Evolutionary conservation across 2,113 vertebrate species (phyloP).

Genomic region (Leptobrachium leishanense): DNA sequence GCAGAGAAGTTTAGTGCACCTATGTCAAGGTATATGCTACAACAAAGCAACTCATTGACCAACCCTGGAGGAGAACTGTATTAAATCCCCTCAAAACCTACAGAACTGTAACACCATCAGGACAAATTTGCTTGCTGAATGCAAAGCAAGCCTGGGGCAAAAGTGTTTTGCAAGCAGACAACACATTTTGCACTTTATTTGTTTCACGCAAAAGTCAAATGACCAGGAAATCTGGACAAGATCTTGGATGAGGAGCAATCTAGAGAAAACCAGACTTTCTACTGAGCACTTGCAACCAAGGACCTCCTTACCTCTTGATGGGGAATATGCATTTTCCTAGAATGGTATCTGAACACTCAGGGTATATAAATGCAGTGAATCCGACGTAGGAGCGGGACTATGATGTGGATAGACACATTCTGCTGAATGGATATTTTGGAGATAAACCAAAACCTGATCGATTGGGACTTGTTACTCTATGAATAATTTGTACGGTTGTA

Average conservation of each 20-base stretch:
- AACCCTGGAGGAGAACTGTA: fast-evolving
- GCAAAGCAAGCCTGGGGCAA: neutral
- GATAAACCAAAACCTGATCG: too few relatives aligned
- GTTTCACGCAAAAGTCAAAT: neutral
- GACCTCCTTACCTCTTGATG: neutral
- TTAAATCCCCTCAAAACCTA: neutral
- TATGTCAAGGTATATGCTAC: neutral
- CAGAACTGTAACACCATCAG: neutral
- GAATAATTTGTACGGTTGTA: too few relatives aligned
- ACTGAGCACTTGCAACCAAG: neutral
- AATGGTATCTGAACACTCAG: neutral
- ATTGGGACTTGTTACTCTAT: too few relatives aligned
- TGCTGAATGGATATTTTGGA: neutral
- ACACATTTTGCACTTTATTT: neutral
- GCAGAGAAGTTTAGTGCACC: neutral
- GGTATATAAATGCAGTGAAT: neutral
- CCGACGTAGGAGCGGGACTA: neutral
- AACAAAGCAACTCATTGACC: neutral
- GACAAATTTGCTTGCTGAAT: neutral
- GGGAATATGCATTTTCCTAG: neutral
- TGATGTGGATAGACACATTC: neutral
- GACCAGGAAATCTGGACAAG: neutral
- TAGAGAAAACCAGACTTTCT: neutral
- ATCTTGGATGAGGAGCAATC: too few relatives aligned
- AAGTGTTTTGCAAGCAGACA: too few relatives aligned